Base-by-base conservation (phyloP, 2,888 invertebrate species). In the Dynastes grantii region DNA sequence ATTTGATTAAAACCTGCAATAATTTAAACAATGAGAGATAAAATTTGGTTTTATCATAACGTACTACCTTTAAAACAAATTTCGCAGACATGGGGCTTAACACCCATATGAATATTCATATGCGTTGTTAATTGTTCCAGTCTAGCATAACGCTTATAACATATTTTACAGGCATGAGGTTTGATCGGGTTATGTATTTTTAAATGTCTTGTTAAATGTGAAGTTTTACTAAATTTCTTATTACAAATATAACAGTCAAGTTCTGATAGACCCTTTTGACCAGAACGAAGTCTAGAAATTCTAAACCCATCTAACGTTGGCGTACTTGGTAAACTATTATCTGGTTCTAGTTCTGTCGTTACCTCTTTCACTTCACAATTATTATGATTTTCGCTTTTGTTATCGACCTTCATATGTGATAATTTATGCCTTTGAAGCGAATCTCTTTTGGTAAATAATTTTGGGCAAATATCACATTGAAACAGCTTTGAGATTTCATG, bases 91-190 rank as follows among this genome's bases (percentile, higher is more conserved):
- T 92, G 90, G 5, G 91, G 90, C 84, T 92, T 93, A 32, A 89
- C 85, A 2, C 91, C 91, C 27, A 89, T 89, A 86, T 92, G 92
- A n/a, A 89, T 89, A 81, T 91, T 91, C 87, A 92, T 88, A 84
- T 93, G 93, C 78, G 90, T 89, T 9, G 88, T 88, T 0, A 92
- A 85, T 82, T 92, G 92, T 70, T 92, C 92, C 1, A 90, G 89
- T 67, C 92, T 87, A 0, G 91, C 89, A 83, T 91, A 93, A 0
- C 89, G 89, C 83, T 92, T 92, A 1, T 90, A 87, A 83, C 93
- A 93, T 65, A 90, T 87, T 3, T 87, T 87, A 85, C 94, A 94
- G 70, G 89, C 88, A 80, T 89, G 90, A 0, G 90, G 90, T 78
- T 90, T 90, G 1, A 90, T 88, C n/a, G 89, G 86, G 2, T 88